Percentiles rank a stretch among this genome's conserved stretches.
Conservation (phyloP, 2,113 vertebrate species). For the Amblyopsis rosae region DNA sequence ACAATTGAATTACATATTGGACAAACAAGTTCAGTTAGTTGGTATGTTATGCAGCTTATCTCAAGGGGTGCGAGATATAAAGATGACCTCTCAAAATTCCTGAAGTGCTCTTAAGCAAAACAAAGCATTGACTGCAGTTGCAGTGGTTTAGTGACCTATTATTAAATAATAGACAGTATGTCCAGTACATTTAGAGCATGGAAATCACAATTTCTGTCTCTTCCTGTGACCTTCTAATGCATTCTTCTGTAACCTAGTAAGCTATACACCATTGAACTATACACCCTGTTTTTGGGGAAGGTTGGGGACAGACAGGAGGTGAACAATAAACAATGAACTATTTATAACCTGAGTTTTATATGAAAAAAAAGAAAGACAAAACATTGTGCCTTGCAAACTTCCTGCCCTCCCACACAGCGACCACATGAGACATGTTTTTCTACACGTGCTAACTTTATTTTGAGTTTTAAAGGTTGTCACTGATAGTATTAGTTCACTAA, state of each 20-base stretch:
- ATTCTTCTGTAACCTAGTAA: constrained; percentile 47
- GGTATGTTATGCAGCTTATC: not conserved
- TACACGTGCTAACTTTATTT: no score
- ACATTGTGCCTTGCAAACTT: constrained; percentile 32
- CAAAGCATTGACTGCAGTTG: not conserved
- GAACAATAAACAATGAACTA: constrained; percentile 79
- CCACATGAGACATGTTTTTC: constrained; percentile 36
- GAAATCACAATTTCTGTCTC: constrained; percentile 25
- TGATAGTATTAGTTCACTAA: no score
- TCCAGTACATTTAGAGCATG: constrained; percentile 45
- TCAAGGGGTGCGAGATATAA: not conserved
- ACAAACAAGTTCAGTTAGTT: not conserved
- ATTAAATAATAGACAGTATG: constrained; percentile 9
- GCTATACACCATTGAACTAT: constrained; percentile 17
- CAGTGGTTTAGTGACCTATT: constrained; percentile 4
- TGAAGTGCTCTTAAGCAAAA: not conserved
- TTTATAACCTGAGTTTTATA: constrained; percentile 67
- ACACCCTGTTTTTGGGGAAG: not conserved
- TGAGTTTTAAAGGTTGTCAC: no score
- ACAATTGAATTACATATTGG: not conserved
- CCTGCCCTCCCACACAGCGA: constrained; percentile 47
- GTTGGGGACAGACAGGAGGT: constrained; percentile 25
- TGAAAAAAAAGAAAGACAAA: constrained; percentile 14
- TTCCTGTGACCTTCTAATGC: constrained; percentile 52
- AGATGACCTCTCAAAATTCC: not conserved